phyloP scores from a whole-genome alignment of 2,797 vertebrate genomes.

The Falco concolor region DNA sequence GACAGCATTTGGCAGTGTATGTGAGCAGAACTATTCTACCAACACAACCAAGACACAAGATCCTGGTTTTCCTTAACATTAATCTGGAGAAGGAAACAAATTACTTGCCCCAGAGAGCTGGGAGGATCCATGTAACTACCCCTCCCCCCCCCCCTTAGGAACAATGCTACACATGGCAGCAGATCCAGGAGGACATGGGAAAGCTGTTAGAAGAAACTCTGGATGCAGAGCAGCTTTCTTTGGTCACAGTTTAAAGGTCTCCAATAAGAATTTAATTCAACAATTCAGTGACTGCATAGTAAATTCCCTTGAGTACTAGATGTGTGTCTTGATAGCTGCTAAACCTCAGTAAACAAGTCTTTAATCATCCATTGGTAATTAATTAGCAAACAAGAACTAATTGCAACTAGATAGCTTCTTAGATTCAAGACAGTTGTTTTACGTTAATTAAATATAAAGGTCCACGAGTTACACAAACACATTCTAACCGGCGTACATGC shows the following conservation, averaged over 20 bases:
- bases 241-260: conserved; percentile 27
- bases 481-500: background rate
- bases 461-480: background rate
- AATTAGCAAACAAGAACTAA: conserved; percentile 68
- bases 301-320: conserved; percentile 49
- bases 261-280: conserved; percentile 51
- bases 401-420: conserved; percentile 50
- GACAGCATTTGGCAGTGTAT: rapidly evolving
- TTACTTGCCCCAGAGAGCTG: background rate
- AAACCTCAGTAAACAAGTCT: conserved; percentile 61
- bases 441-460: background rate
- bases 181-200: background rate
- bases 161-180: background rate
- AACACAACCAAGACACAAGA: background rate
- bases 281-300: conserved; percentile 4
- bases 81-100: background rate
- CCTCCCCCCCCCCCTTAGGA: no score
- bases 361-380: conserved; percentile 66
- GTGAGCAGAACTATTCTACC: background rate
- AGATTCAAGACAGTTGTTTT: conserved; percentile 19
- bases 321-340: conserved; percentile 46
- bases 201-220: background rate
- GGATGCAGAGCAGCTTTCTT: background rate
- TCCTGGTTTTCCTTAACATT: background rate
- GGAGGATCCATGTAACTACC: background rate